Percentiles rank a stretch among this genome's conserved stretches.
Conservation (phyloP, 2,888 invertebrate genomes). For the Microplitis deprimator region DNA sequence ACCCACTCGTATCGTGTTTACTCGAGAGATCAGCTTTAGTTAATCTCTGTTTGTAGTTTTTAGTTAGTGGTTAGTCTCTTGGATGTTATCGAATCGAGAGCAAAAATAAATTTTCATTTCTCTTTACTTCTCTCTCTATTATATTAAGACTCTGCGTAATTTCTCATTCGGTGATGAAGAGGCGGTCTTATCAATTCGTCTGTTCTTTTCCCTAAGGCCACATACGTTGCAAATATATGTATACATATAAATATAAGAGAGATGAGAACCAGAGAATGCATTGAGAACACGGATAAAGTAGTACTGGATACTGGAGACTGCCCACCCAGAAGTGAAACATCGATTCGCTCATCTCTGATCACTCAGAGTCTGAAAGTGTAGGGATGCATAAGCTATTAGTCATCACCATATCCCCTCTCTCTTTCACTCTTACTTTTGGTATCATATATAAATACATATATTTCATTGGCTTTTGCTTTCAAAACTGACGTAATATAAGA, state of each 20-base stretch:
- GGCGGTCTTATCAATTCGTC: slow-evolving; percentile 28
- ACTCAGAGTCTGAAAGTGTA: background rate
- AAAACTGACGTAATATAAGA: background rate
- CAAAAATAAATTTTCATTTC: background rate
- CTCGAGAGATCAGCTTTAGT: slow-evolving; percentile 47
- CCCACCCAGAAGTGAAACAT: slow-evolving; percentile 40
- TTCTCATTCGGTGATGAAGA: slow-evolving; percentile 18
- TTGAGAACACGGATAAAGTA: slow-evolving; percentile 13
- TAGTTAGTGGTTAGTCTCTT: background rate
- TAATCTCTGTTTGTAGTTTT: slow-evolving; percentile 55
- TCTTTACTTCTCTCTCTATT: background rate
- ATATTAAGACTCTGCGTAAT: background rate
- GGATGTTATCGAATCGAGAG: background rate
- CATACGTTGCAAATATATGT: background rate
- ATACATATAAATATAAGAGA: background rate
- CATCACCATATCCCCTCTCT: slow-evolving; percentile 11
- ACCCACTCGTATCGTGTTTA: slow-evolving; percentile 45
- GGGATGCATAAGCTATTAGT: slow-evolving; percentile 26
- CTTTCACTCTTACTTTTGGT: background rate
- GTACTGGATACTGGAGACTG: slow-evolving; percentile 12
- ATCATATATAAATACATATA: background rate
- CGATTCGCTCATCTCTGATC: slow-evolving; percentile 34
- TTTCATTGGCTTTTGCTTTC: background rate
- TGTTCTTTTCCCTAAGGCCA: slow-evolving; percentile 14
- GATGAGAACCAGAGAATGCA: slow-evolving; percentile 7